Base-by-base conservation (phyloP, 2,797 vertebrate species). In the Vespertilio murinus region DNA sequence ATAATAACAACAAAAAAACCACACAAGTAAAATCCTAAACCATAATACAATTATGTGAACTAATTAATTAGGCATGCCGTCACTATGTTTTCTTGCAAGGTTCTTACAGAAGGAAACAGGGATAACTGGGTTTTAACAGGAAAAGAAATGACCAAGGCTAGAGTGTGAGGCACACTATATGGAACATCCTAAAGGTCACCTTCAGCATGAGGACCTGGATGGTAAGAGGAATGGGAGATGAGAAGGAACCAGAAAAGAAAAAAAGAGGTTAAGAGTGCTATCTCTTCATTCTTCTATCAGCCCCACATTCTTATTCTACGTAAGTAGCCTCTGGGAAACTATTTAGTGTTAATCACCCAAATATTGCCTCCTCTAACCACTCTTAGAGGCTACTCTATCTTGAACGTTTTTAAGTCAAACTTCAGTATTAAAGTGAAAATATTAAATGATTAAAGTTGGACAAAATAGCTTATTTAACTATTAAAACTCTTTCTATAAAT, bases 11-110 rank as follows among this genome's bases (percentile, higher is more conserved):
- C 1, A 42, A 42, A 30, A 13, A 87, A 91, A 70, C n/a, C n/a
- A n/a, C n/a, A n/a, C 20, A 82, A 85, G 81, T n/a, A 71, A 88
- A 93, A 92, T 70, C 18, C 14, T 87, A 67, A 91, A 23, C 8
- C 10, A 89, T 59, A 92, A 88, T 49, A 85, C 2, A 90, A 75
- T 30, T 85, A 25, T 47, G 3, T 40, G 52, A 84, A 20, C 30
- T 95, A 90, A 87, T 87, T 93, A 93, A 69, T 61, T 88, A 42
- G 75, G 93, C 42, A 91, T 93, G 67, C 11, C 75, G 77, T 89
- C 79, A 28, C 59, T 56, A 13, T 40, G 2, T 54, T 91, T 92
- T 89, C 52, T 56, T 77, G 6, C 11, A 75, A 79, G 40, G 8
- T 56, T 88, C 59, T 33, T 73, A 14, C 17, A 38, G 23, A 81